Conservation (phyloP, 1,140 invertebrate genomes). For the Radopholus similis region DNA sequence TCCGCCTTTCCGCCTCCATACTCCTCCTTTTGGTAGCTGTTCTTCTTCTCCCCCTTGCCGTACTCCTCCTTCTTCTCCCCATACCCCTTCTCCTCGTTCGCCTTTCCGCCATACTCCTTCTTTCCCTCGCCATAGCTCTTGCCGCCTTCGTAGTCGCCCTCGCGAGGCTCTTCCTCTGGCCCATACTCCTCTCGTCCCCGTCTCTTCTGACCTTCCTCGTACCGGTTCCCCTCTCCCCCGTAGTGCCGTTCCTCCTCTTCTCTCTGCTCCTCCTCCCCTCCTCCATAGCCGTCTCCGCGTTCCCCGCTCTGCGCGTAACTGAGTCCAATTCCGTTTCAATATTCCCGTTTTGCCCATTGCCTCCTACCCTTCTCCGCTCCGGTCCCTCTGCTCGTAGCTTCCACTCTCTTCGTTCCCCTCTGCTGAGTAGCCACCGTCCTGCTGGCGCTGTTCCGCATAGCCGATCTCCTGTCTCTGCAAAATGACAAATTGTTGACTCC, state of each 20-base stretch:
- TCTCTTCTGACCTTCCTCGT: neutral
- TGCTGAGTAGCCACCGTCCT: no score
- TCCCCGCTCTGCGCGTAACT: no score
- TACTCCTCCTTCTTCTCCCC: conserved; percentile 1
- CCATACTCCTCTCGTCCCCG: neutral
- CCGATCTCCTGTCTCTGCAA: no score
- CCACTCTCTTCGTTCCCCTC: no score
- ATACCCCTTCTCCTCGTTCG: neutral
- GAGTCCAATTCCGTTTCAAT: no score
- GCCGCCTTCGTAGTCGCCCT: neutral
- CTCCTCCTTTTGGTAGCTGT: neutral
- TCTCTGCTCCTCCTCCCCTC: neutral
- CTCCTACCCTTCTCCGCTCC: no score
- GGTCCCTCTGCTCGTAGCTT: no score
- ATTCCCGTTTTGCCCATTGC: no score
- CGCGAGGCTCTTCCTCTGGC: neutral
- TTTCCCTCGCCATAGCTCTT: neutral
- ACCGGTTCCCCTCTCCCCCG: neutral
- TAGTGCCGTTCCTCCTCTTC: neutral
- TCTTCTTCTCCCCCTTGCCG: neutral
- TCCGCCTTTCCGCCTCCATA: neutral
- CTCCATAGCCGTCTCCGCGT: neutral
- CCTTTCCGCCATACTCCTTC: no score
- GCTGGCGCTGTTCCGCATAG: no score
- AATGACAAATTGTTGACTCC: no score